These are phyloP conservation scores for Cataglyphis cursor DNA, from an alignment of 2,888 invertebrate genomes.

Conservation along the genomic window DNA sequence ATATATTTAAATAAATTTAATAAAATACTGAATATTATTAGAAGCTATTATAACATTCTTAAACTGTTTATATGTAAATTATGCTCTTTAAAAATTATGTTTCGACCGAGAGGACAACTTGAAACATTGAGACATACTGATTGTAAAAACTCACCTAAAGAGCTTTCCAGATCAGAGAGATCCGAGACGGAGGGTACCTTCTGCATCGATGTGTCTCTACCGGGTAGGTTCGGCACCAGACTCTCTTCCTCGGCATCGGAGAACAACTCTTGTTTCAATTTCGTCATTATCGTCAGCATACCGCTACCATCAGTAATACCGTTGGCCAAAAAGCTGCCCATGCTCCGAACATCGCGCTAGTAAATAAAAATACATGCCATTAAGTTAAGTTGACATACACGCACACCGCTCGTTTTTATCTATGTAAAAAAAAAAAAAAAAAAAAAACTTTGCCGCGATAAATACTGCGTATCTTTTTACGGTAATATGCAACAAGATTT, in stretches of 20 bases:
- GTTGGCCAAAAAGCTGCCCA: slow-evolving; percentile 80
- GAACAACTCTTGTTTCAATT: slow-evolving; percentile 89
- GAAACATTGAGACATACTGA: not conserved
- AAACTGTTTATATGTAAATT: not conserved
- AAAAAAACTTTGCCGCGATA: slow-evolving; percentile 5
- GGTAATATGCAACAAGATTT: not conserved
- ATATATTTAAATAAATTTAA: not conserved
- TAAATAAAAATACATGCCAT: slow-evolving; percentile 34
- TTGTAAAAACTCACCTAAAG: slow-evolving; percentile 92
- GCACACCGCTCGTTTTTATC: not conserved
- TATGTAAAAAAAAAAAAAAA: not conserved
- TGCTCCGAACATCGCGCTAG: slow-evolving; percentile 83
- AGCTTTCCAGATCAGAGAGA: slow-evolving; percentile 96
- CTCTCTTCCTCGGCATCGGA: slow-evolving; percentile 90
- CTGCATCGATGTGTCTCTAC: slow-evolving; percentile 91
- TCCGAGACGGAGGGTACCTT: slow-evolving; percentile 97
- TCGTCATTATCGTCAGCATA: slow-evolving; percentile 85
- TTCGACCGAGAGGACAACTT: not conserved
- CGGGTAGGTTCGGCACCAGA: slow-evolving; percentile 88
- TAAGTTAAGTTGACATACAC: slow-evolving; percentile 3
- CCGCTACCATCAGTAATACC: slow-evolving; percentile 81
- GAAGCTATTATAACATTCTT: not conserved
- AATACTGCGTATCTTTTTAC: not conserved
- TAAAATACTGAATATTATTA: not conserved
- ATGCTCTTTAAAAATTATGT: not conserved